These are phyloP conservation scores for Melolontha melolontha DNA, from an alignment of 2,888 invertebrate species.

Conservation along the genomic window DNA sequence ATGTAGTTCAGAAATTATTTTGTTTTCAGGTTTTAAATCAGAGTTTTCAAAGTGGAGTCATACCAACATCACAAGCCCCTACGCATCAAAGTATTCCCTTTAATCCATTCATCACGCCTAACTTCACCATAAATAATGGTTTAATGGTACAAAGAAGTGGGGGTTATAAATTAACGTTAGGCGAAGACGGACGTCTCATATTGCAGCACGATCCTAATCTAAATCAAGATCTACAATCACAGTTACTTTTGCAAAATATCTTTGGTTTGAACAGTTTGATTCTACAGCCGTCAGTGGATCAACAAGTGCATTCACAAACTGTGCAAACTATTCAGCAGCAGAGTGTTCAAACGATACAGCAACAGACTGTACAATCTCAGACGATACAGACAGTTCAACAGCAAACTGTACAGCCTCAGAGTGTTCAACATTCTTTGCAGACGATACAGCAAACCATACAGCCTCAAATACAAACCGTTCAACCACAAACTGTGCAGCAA, in stretches of 20 bases:
- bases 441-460: conserved; percentile 60
- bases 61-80: conserved; percentile 54
- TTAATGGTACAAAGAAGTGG: conserved; percentile 70
- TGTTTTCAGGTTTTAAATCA: conserved; percentile 61
- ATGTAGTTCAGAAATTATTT: not conserved
- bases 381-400: conserved; percentile 65
- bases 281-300: conserved; percentile 63
- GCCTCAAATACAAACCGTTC: conserved; percentile 52
- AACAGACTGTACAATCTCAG: conserved; percentile 64
- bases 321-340: conserved; percentile 65
- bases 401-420: conserved; percentile 63
- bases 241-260: conserved; percentile 63
- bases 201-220: conserved; percentile 74
- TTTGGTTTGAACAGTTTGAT: conserved; percentile 63
- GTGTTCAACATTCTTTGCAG: conserved; percentile 58
- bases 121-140: conserved; percentile 64
- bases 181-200: conserved; percentile 76
- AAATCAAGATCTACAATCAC: conserved; percentile 68
- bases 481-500: conserved; percentile 58
- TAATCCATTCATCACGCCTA: conserved; percentile 61
- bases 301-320: conserved; percentile 63
- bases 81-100: conserved; percentile 58
- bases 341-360: conserved; percentile 64
- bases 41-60: conserved; percentile 62
- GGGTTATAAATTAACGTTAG: conserved; percentile 74